Evolutionary conservation across 2,888 invertebrate genomes (phyloP).

Genomic region (Sthenelais limicola): DNA sequence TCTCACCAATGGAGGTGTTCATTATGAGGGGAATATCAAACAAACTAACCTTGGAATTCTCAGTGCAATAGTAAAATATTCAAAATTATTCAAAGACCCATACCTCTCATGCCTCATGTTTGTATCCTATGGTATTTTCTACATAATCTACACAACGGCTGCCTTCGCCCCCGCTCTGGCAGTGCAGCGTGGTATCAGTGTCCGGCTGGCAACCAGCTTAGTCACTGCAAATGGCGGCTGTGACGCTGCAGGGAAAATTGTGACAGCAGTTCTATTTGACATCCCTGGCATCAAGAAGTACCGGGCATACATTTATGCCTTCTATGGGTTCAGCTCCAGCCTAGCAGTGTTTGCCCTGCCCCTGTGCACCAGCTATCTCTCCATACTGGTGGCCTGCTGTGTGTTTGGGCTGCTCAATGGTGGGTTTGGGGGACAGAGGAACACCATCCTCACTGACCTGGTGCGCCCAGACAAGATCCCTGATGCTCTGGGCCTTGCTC

Average conservation of each 20-base stretch:
- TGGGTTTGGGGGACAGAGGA: conserved; percentile 5
- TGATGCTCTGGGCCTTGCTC: not conserved
- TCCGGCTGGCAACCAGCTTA: not conserved
- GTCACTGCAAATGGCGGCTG: not conserved
- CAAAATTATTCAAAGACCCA: not conserved
- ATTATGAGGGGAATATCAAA: too few relatives aligned
- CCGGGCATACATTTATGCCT: not conserved
- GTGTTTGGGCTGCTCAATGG: conserved; percentile 5
- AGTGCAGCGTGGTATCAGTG: not conserved
- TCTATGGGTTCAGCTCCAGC: not conserved
- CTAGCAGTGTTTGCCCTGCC: not conserved
- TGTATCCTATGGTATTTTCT: conserved; percentile 1
- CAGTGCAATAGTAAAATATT: too few relatives aligned
- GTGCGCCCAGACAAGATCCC: conserved; percentile 9
- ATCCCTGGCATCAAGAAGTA: not conserved
- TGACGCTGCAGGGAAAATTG: not conserved
- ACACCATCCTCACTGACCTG: conserved; percentile 3
- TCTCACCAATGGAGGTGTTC: too few relatives aligned
- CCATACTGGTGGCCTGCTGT: not conserved
- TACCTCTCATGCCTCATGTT: not conserved
- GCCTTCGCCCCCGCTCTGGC: conserved; percentile 11
- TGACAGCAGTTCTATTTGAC: not conserved
- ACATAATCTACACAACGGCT: not conserved
- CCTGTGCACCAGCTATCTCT: not conserved
- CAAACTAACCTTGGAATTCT: too few relatives aligned